These are phyloP conservation scores for Catostylus mosaicus DNA, from an alignment of 30 jellyfish, hydroid and myxozoan species.

Conservation along the genomic window DNA sequence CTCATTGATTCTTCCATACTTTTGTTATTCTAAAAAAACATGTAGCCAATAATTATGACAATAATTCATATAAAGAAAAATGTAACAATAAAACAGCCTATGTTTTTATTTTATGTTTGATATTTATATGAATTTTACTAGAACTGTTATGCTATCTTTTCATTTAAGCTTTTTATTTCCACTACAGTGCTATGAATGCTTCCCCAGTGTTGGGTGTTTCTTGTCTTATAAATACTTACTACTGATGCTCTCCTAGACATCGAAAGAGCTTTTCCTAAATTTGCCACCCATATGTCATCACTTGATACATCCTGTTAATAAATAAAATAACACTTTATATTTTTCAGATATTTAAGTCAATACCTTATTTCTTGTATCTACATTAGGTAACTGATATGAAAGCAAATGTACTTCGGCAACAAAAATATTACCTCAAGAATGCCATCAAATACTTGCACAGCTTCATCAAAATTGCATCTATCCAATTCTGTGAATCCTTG, in stretches of 20 bases:
- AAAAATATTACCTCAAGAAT: constrained; percentile 70
- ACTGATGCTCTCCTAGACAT: constrained; percentile 65
- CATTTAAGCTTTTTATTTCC: no score
- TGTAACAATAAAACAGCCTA: no score
- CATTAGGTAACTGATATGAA: background rate
- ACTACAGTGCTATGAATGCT: no score
- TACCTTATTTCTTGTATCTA: background rate
- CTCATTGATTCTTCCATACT: constrained; percentile 40
- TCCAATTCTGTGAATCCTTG: constrained; percentile 79
- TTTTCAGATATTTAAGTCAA: background rate
- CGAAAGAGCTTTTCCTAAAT: constrained; percentile 84
- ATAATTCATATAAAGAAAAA: no score
- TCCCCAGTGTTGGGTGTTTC: no score
- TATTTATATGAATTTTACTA: no score
- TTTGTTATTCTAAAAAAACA: constrained; percentile 17
- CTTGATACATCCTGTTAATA: constrained; percentile 33
- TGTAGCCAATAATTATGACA: no score
- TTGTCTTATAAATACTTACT: constrained; percentile 60
- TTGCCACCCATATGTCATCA: constrained; percentile 49
- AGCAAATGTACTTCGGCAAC: background rate
- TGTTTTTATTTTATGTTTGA: no score
- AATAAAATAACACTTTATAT: background rate
- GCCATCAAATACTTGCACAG: constrained; percentile 71
- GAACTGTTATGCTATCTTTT: no score
- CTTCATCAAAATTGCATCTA: constrained; percentile 79